Conservation (phyloP, 1,140 invertebrate genomes). For the Chrysoperla carnea region DNA sequence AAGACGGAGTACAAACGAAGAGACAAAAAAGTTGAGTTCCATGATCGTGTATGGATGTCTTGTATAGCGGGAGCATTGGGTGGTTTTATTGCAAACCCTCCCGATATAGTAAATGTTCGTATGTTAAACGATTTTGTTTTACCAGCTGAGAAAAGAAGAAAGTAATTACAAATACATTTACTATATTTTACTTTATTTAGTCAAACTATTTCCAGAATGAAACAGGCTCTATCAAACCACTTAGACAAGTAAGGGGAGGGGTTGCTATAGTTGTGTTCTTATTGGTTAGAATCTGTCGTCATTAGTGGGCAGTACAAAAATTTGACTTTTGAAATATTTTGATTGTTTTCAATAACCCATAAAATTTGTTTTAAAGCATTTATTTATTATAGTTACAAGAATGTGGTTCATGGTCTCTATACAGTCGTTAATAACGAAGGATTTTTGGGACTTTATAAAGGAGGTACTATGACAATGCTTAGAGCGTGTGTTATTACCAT, state of each 20-base stretch:
- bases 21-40: constrained; percentile 35
- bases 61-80: constrained; percentile 74
- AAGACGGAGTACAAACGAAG: constrained; percentile 29
- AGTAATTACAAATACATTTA: too few species aligned
- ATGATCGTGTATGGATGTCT: constrained; percentile 60
- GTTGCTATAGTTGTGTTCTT: too few species aligned
- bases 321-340: too few species aligned
- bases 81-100: constrained; percentile 85
- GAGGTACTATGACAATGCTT: not conserved
- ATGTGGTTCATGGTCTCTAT: not conserved
- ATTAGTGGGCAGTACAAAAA: too few species aligned
- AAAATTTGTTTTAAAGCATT: too few species aligned
- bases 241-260: too few species aligned
- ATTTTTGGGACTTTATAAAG: not conserved
- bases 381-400: not conserved
- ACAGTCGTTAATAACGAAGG: not conserved
- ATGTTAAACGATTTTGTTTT: constrained; percentile 99
- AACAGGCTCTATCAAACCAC: too few species aligned
- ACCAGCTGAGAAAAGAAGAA: constrained; percentile 69
- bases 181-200: too few species aligned
- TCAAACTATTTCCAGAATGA: too few species aligned
- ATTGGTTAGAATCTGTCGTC: too few species aligned
- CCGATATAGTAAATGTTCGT: constrained; percentile 93
- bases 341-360: too few species aligned
- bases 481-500: not conserved